These are phyloP conservation scores for Hephaestus fuliginosus DNA, from an alignment of 2,797 vertebrate species.

Conservation along the genomic window DNA sequence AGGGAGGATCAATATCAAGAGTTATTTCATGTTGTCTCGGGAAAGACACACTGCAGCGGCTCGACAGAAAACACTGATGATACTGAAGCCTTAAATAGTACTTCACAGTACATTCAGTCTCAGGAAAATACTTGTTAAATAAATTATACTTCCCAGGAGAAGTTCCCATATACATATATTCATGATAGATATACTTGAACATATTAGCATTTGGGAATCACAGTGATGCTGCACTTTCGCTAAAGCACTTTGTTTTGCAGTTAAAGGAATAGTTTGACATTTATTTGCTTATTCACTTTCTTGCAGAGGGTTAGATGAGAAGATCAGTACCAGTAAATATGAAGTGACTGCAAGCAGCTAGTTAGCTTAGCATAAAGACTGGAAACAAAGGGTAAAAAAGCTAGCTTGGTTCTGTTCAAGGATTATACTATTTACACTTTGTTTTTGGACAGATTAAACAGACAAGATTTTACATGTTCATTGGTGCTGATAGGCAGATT, in stretches of 20 bases:
- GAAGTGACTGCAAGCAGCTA: background rate
- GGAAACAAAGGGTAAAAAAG: background rate
- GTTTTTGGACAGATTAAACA: background rate
- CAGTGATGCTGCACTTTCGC: background rate
- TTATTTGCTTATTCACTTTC: background rate
- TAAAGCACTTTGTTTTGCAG: background rate
- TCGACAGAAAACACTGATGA: constrained; percentile 1
- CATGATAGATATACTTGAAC: background rate
- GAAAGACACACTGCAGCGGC: constrained; percentile 2
- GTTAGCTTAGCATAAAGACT: background rate
- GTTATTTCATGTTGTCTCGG: constrained; percentile 1
- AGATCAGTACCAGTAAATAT: background rate
- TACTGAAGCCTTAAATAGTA: background rate
- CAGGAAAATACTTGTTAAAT: background rate
- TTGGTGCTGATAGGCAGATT: background rate
- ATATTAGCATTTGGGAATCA: background rate
- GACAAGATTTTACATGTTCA: background rate
- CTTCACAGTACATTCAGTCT: background rate
- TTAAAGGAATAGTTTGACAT: background rate
- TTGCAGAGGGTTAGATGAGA: background rate
- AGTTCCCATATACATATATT: background rate
- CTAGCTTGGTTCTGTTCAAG: background rate
- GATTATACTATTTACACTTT: background rate
- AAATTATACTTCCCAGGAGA: background rate
- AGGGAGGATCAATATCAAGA: constrained; percentile 26